Conservation (phyloP, 1,140 invertebrate species). For the Hylaeus volcanicus region DNA sequence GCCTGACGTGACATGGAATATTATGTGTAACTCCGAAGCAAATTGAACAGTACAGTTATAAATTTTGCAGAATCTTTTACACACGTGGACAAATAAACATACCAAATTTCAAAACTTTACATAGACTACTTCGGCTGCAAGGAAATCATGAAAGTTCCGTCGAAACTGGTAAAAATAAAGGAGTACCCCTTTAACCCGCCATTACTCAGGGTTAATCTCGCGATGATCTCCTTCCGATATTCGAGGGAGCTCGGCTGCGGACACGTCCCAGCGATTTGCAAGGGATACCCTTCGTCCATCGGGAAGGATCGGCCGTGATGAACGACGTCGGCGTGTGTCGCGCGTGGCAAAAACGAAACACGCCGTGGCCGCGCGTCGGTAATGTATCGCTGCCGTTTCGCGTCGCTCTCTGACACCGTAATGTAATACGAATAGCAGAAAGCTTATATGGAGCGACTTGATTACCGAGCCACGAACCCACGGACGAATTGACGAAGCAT, state of each 20-base stretch:
- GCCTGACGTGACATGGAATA: no score
- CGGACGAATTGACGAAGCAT: not conserved
- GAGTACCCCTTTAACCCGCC: not conserved
- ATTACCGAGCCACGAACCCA: slow-evolving; percentile 3
- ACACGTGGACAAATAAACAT: no score
- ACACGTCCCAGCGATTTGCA: slow-evolving; percentile 40
- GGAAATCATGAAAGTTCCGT: no score
- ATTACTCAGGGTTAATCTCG: slow-evolving; percentile 25
- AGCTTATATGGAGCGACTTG: slow-evolving; percentile 24
- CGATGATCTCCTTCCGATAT: slow-evolving; percentile 34
- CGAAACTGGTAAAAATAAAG: no score
- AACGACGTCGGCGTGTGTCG: slow-evolving; percentile 53
- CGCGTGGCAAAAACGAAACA: slow-evolving; percentile 59
- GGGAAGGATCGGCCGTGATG: slow-evolving; percentile 43
- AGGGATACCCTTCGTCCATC: slow-evolving; percentile 15
- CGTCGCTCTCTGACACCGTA: slow-evolving; percentile 23
- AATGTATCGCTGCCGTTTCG: slow-evolving; percentile 44
- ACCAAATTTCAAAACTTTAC: no score
- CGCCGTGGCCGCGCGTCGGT: slow-evolving; percentile 38
- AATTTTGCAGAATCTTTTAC: no score
- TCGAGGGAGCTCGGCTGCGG: not conserved
- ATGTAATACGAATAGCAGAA: slow-evolving; percentile 38
- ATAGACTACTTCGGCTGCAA: no score
- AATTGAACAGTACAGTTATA: no score
- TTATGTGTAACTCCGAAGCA: no score